Conservation (phyloP, 2,797 vertebrate genomes). For the Limosa lapponica region DNA sequence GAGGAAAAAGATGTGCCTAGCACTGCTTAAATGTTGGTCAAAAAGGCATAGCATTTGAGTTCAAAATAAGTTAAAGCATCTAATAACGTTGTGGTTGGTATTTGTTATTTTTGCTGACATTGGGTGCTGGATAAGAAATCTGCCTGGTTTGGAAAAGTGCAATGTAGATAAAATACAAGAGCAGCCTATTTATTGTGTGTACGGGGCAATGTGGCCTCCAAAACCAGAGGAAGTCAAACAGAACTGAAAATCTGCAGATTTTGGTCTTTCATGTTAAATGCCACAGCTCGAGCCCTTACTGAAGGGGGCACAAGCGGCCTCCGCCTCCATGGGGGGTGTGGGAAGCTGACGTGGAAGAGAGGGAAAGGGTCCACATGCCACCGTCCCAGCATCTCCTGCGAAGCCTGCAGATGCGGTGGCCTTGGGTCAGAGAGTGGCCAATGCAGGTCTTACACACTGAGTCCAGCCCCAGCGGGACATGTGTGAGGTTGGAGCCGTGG, state of each 20-base stretch:
- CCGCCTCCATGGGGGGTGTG: accelerated
- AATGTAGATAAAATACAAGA: background rate
- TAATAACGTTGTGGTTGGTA: slow-evolving; percentile 10
- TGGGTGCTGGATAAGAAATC: slow-evolving; percentile 25
- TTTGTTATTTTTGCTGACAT: slow-evolving; percentile 36
- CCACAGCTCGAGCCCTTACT: background rate
- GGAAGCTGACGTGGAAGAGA: background rate
- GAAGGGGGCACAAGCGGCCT: accelerated
- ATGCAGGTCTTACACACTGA: accelerated
- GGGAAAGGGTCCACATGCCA: background rate
- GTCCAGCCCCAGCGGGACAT: accelerated
- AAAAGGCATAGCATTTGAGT: slow-evolving; percentile 24
- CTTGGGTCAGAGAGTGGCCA: background rate
- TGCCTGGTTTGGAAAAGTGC: slow-evolving; percentile 16
- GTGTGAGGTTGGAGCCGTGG: background rate
- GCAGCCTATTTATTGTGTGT: background rate
- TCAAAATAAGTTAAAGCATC: slow-evolving; percentile 16
- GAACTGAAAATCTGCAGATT: background rate
- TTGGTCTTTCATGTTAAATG: background rate
- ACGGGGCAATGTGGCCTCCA: background rate
- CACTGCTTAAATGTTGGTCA: background rate
- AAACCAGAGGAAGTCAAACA: background rate
- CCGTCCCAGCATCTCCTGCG: background rate
- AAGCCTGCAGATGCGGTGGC: background rate
- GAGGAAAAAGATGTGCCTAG: background rate